Percentiles rank a stretch among this genome's conserved stretches.
Evolutionary conservation across 1,140 invertebrate genomes (phyloP).

Genomic region (Aphaenogaster rudis): DNA sequence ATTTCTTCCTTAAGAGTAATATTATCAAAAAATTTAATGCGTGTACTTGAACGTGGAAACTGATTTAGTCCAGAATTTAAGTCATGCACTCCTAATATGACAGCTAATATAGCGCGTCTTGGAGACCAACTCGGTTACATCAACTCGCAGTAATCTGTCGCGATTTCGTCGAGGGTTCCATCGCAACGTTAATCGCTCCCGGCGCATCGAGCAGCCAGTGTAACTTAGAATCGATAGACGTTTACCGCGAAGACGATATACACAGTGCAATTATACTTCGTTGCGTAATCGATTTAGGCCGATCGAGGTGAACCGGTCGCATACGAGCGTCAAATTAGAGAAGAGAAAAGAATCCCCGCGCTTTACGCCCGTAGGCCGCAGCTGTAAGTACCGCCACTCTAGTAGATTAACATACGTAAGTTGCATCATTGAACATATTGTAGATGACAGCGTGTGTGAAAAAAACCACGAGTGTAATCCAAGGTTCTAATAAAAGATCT

Average conservation of each 20-base stretch:
- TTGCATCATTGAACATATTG: constrained; percentile 64
- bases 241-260: constrained; percentile 37
- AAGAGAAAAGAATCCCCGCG: constrained; percentile 50
- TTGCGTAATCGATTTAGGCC: constrained; percentile 41
- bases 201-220: constrained; percentile 24
- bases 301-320: background rate
- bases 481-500: constrained; percentile 75
- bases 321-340: background rate
- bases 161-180: background rate
- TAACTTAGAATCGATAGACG: constrained; percentile 53
- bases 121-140: background rate
- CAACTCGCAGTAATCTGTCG: background rate
- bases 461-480: constrained; percentile 71
- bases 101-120: background rate
- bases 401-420: constrained; percentile 67
- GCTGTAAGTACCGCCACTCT: constrained; percentile 67
- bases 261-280: constrained; percentile 57
- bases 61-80: constrained; percentile 1
- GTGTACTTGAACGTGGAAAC: background rate
- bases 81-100: background rate
- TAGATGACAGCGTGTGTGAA: constrained; percentile 64
- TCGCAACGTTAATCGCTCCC: constrained; percentile 15
- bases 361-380: constrained; percentile 66
- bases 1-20: background rate
- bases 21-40: constrained; percentile 3